Conservation (phyloP, 1,140 invertebrate genomes). For the Vanessa atalanta region DNA sequence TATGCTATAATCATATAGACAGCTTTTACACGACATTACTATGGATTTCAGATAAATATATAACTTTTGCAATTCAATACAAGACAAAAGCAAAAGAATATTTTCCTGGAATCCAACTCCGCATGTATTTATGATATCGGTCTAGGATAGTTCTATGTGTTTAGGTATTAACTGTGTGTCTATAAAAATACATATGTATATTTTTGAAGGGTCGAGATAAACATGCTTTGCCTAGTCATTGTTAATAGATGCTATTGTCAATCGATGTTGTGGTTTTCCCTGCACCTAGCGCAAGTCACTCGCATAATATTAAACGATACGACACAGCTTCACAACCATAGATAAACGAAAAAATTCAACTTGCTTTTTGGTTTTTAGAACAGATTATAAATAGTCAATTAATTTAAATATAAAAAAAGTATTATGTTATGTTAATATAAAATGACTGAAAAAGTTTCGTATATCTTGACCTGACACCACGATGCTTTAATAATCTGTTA, state of each 20-base stretch:
- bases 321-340: constrained; percentile 25
- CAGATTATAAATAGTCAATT: constrained; percentile 4
- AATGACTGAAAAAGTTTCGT: constrained; percentile 45
- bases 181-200: constrained; percentile 23
- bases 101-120: constrained; percentile 5
- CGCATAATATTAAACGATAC: constrained; percentile 7
- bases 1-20: constrained; percentile 6
- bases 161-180: constrained; percentile 22
- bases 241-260: constrained; percentile 24
- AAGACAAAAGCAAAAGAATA: constrained; percentile 11
- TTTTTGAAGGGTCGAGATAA: constrained; percentile 46
- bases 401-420: not conserved
- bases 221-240: constrained; percentile 49
- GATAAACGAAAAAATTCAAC: constrained; percentile 41
- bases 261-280: constrained; percentile 16
- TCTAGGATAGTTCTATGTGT: constrained; percentile 34
- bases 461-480: constrained; percentile 48
- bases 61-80: constrained; percentile 10
- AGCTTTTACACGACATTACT: constrained; percentile 3
- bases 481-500: constrained; percentile 52
- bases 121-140: constrained; percentile 25
- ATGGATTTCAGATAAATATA: constrained; percentile 6
- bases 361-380: constrained; percentile 44
- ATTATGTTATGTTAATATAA: not conserved
- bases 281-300: constrained; percentile 28